Percentiles rank a stretch among this genome's conserved stretches.
phyloP scores from a whole-genome alignment of 2,113 vertebrate genomes.

The Gopherus flavomarginatus region DNA sequence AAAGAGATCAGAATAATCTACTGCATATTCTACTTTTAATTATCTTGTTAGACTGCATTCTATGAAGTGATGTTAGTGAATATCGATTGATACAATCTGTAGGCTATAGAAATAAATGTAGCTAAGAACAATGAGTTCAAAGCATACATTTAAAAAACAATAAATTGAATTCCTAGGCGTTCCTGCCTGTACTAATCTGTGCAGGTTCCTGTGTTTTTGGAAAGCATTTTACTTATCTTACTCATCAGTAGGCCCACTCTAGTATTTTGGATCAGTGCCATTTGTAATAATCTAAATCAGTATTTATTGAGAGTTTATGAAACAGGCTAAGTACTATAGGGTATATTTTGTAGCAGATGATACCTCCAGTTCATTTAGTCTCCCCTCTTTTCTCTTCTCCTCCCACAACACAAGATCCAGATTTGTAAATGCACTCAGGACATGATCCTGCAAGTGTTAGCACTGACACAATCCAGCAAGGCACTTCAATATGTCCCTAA shows the following conservation, averaged over 20 bases:
- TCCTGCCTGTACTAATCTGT: conserved; percentile 77
- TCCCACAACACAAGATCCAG: conserved; percentile 25
- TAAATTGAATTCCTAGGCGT: conserved; percentile 78
- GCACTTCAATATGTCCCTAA: not conserved
- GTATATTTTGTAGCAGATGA: conserved; percentile 73
- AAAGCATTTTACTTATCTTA: conserved; percentile 78
- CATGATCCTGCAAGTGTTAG: not conserved
- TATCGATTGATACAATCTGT: conserved; percentile 54
- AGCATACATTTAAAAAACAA: conserved; percentile 74
- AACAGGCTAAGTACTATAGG: conserved; percentile 58
- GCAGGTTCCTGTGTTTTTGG: conserved; percentile 81
- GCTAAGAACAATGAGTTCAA: conserved; percentile 80
- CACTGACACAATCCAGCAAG: not conserved
- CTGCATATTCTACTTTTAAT: not conserved
- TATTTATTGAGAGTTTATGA: conserved; percentile 72
- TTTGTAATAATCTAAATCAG: conserved; percentile 68
- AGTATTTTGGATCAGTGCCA: conserved; percentile 73
- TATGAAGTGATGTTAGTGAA: not conserved
- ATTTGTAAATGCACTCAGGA: conserved; percentile 39
- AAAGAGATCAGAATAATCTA: not conserved
- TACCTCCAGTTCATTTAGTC: conserved; percentile 61
- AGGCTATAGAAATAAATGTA: conserved; percentile 77
- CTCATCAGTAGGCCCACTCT: conserved; percentile 74
- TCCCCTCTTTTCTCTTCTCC: conserved; percentile 28
- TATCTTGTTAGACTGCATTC: not conserved